Percentiles rank a stretch among this genome's conserved stretches.
These are phyloP conservation scores for human (Homo sapiens) DNA, from an alignment of 2,113 vertebrate genomes.

Conservation along the genomic window GRCh38 chr1:210706001-210706500, in stretches of 20 bases:
- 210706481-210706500: background rate
- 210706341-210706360: background rate
- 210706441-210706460: background rate
- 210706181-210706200: background rate
- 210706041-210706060: background rate
- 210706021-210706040: background rate
- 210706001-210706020: background rate
- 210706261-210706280: background rate
- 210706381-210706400: background rate
- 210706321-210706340: fast-evolving
- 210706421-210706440: conserved; percentile 7
- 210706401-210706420: background rate
- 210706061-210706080: background rate
- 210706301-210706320: background rate
- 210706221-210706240: background rate
- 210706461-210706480: background rate
- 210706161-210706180: background rate
- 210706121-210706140: background rate
- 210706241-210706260: background rate
- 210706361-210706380: background rate
- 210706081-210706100: background rate
- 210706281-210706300: background rate
- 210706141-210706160: background rate
- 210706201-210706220: background rate
- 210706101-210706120: background rate